Conservation (phyloP, 2,888 invertebrate genomes). For the Neoaliturus tenellus region DNA sequence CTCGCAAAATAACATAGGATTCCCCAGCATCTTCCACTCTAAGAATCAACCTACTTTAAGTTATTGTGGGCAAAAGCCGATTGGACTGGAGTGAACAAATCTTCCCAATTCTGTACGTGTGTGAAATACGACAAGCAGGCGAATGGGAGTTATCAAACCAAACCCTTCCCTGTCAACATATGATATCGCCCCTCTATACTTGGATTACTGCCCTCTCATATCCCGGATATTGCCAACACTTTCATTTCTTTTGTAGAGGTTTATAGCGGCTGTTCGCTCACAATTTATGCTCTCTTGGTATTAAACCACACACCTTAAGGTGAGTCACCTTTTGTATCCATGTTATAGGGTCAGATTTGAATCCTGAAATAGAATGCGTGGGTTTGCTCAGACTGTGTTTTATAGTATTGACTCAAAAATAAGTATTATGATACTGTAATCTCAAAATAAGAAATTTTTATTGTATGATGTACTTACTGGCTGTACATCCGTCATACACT, state of each 20-base stretch:
- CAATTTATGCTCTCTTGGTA: background rate
- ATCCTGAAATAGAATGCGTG: too few species aligned
- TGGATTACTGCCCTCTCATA: background rate
- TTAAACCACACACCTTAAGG: background rate
- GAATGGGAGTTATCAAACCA: background rate
- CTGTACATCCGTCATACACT: too few species aligned
- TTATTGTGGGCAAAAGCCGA: background rate
- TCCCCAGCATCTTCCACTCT: too few species aligned
- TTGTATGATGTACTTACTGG: too few species aligned
- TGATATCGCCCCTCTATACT: background rate
- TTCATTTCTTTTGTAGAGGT: conserved; percentile 1
- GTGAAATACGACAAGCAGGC: conserved; percentile 22
- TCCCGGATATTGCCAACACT: background rate
- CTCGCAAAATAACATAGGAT: too few species aligned
- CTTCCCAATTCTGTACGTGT: background rate
- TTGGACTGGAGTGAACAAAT: conserved; percentile 10
- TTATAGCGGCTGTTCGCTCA: background rate
- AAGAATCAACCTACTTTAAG: background rate
- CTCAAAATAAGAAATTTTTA: too few species aligned
- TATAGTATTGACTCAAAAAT: too few species aligned
- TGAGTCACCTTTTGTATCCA: background rate
- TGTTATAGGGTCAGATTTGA: too few species aligned
- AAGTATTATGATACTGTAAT: too few species aligned
- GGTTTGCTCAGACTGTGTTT: too few species aligned
- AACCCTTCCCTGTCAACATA: background rate